Percentiles rank a stretch among this genome's conserved stretches.
Conservation (phyloP, 2,888 invertebrate species). For the Luperina nickerlii region DNA sequence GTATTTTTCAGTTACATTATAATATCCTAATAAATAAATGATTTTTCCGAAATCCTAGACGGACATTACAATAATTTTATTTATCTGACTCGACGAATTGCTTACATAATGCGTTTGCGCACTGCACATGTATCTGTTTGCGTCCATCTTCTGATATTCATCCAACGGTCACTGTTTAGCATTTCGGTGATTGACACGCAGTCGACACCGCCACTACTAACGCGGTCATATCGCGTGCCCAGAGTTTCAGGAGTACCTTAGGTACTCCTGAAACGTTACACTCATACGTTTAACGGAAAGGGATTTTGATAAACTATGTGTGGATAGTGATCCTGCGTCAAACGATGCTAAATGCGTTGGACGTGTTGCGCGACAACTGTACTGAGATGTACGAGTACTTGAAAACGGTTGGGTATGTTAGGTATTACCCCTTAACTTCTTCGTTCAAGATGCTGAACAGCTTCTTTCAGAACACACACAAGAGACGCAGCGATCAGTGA, state of each 20-base stretch:
- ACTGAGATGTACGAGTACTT: neutral
- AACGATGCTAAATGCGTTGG: constrained; percentile 36
- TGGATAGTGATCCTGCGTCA: constrained; percentile 28
- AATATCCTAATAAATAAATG: constrained; percentile 2
- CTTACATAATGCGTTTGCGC: constrained; percentile 28
- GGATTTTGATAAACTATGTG: constrained; percentile 48
- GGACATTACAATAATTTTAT: constrained; percentile 32
- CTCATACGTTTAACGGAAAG: constrained; percentile 23
- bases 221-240: constrained; percentile 17
- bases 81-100: constrained; percentile 29
- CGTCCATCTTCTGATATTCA: constrained; percentile 31
- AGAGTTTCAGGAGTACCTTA: constrained; percentile 35
- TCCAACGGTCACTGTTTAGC: constrained; percentile 31
- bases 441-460: neutral
- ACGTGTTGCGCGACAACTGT: neutral
- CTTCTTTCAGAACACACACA: neutral
- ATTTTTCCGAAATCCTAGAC: constrained; percentile 19
- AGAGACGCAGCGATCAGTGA: neutral
- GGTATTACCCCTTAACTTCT: neutral
- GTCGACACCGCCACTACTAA: constrained; percentile 20
- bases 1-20: neutral
- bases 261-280: no score
- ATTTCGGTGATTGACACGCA: constrained; percentile 42
- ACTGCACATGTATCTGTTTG: constrained; percentile 38
- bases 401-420: no score